These are phyloP conservation scores for Pycnomerus fuliginosus DNA, from an alignment of 2,888 invertebrate genomes.

Conservation along the genomic window DNA sequence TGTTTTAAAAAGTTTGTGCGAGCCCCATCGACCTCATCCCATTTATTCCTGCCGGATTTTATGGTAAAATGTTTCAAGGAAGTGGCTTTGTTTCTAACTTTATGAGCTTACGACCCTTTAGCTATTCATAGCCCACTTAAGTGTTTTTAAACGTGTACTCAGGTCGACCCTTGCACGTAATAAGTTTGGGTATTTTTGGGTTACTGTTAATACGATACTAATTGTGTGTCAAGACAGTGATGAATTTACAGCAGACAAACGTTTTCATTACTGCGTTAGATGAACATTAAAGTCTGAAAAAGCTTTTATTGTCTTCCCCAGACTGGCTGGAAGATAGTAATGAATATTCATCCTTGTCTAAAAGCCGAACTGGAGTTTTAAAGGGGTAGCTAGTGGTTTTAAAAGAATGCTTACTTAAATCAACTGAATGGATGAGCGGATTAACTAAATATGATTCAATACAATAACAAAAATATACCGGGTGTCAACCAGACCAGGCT, in stretches of 20 bases:
- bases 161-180: background rate
- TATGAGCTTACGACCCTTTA: conserved; percentile 33
- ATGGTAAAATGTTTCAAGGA: conserved; percentile 10
- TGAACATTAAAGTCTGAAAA: conserved; percentile 35
- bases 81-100: conserved; percentile 34
- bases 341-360: conserved; percentile 47
- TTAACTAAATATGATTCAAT: too few relatives aligned
- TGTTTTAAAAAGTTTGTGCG: conserved; percentile 6
- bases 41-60: conserved; percentile 9
- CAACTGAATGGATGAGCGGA: conserved; percentile 46
- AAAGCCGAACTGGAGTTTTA: conserved; percentile 42
- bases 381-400: conserved; percentile 43
- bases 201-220: conserved; percentile 24
- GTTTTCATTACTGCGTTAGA: conserved; percentile 38
- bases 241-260: conserved; percentile 39
- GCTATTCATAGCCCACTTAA: conserved; percentile 39
- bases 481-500: too few relatives aligned
- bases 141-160: conserved; percentile 10
- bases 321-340: conserved; percentile 36
- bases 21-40: conserved; percentile 3
- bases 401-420: conserved; percentile 51
- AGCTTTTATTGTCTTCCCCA: conserved; percentile 40
- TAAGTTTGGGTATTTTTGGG: conserved; percentile 10
- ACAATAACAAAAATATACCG: too few relatives aligned
- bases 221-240: conserved; percentile 30